A percentile compares a stretch with the other conserved stretches of the same genome.
Evolutionary conservation across 2,797 vertebrate species (phyloP).

Genomic region (Ispidina picta): DNA sequence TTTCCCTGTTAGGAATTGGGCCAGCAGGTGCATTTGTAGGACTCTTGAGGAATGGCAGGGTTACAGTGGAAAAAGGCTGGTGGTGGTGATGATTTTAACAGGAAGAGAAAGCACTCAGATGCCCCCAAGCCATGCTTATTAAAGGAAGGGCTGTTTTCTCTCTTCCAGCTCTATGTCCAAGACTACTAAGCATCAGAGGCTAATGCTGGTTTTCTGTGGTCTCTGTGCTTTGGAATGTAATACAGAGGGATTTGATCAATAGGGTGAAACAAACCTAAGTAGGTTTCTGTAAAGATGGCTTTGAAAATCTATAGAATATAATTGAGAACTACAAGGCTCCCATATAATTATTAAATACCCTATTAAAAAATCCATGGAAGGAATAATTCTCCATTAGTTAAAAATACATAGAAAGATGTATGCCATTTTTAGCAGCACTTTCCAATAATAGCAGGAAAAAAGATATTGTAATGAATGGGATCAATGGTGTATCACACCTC

Average conservation of each 20-base stretch:
- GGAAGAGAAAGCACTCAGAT: background rate
- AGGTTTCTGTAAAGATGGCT: background rate
- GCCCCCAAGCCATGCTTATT: background rate
- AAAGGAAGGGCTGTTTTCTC: slow-evolving; percentile 34
- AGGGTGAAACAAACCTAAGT: background rate
- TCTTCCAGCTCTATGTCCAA: background rate
- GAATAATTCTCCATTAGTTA: slow-evolving; percentile 29
- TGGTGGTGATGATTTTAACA: background rate
- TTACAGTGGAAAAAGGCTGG: background rate
- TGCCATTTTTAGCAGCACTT: slow-evolving; percentile 2
- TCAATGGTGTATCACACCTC: background rate
- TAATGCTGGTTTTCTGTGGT: slow-evolving; percentile 1
- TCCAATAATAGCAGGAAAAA: background rate
- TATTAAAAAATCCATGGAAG: background rate
- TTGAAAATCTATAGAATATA: slow-evolving; percentile 36
- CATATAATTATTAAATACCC: slow-evolving; percentile 12
- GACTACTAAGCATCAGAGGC: background rate
- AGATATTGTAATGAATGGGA: background rate
- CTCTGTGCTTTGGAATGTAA: background rate
- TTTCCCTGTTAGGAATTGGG: fast-evolving
- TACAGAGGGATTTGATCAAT: slow-evolving; percentile 32
- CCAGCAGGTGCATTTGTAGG: background rate
- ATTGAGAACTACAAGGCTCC: background rate
- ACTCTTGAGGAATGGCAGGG: background rate
- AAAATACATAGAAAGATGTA: background rate